Evolutionary conservation across 2,888 invertebrate species (phyloP), one percentile per base, ranked within the genome.

Genomic region (Lithodes maja): DNA sequence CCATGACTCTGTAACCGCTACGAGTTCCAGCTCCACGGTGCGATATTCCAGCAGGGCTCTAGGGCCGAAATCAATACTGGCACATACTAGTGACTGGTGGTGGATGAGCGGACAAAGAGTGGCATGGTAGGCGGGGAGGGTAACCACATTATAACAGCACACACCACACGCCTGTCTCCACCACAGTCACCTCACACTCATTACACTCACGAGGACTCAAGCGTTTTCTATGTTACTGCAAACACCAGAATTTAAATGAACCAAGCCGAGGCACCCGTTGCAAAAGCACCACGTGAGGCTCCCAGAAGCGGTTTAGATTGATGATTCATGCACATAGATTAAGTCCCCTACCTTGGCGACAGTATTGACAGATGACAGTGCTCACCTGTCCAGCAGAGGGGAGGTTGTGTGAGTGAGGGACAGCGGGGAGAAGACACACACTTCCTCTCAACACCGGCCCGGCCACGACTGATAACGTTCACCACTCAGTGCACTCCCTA

Each of bases 381-480:
- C 49, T 71, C 17, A 71, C 71, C 71, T 71, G 17, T 69, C 69
- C 50, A 69, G n/a, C 49, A 69, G 50, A 50, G 69, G n/a, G 79
- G 53, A 68, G 54, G 80, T 81, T 80, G 80, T 80, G 33, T 82
- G 82, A 69, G 50, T 82, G 52, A 33, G 53, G 69, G 69, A n/a
- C 68, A n/a, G 52, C 15, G 15, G 82, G 82, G 69, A 82, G 69
- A 69, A 82, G 15, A 15, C 68, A 33, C 69, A 82, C 69, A n/a
- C 9, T 50, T 69, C n/a, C 52, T 69, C 68, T 12, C 82, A 49
- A 52, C 82, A 69, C 50, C 69, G 69, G 33, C 82, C 82, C 82
- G 69, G 61, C 82, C 82, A 68, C 69, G 68, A 82, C 50, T 82
- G 82, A 82, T 82, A 82, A 82, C 82, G 82, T 82, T 82, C 82